Base-by-base conservation (phyloP, 2,797 vertebrate genomes). In the Cygnus olor region DNA sequence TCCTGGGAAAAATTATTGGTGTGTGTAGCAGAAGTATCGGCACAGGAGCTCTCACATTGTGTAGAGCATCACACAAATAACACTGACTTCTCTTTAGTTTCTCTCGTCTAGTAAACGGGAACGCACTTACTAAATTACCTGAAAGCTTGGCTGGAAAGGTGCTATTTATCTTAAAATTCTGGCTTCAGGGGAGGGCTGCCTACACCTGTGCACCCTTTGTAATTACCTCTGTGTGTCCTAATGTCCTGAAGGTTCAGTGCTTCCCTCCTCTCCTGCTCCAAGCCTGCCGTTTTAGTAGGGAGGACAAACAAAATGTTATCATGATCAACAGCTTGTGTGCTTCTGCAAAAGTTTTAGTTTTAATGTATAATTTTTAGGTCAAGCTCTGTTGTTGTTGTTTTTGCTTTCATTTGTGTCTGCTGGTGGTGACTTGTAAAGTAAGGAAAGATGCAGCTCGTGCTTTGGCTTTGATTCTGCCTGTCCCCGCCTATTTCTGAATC, bases 401-500 rank as follows among this genome's bases (percentile, higher is more conserved):
- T 93, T 86, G n/a, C 38, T 70, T 91, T 77, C n/a, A 66, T 36
- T 80, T 65, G 34, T 72, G 38, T 70, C 38, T 88, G 81, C 70
- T 68, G 58, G 30, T 73, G 27, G 16, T 20, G 27, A 80, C 63
- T 91, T 91, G 11, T 36, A 65, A 81, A 83, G 22, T 58, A 80
- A 60, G 77, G 70, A 83, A 49, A 88, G 51, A 36, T 40, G 16
- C 56, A 72, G 64, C 53, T 90, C 80, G 17, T 78, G 56, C 82
- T 95, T 85, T 80, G 22, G 32, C 74, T 90, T 89, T 89, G 78
- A 71, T 80, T 87, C 74, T 95, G 40, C 80, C 58, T 93, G 6
- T 89, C 11, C 25, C 22, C 20, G 30, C 60, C 22, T 82, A 18
- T 34, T 78, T 81, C 34, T 56, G 71, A 56, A 16, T 78, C 71